Base-by-base conservation (phyloP, 2,797 vertebrate species). In the Anolis apletophallus region DNA sequence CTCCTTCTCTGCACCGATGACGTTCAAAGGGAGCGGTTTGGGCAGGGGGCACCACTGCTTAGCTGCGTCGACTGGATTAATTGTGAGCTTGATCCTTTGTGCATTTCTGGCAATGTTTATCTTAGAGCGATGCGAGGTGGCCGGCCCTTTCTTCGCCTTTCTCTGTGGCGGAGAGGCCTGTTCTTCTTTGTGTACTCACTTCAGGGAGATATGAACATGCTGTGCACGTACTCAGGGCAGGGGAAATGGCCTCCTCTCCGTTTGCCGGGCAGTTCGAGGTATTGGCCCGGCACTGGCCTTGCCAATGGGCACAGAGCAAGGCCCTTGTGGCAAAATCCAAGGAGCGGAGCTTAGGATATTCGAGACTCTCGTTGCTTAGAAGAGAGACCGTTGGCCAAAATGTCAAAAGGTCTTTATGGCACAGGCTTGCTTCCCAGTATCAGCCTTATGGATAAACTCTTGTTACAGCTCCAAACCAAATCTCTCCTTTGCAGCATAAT, bases 91-190 rank as follows among this genome's bases (percentile, higher is more conserved):
- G 89, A 90, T 80, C 80, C 83, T 85, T 80, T 80, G 64, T 86
- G 85, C 14, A 68, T 84, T 91, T 89, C 78, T 90, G 68, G 69
- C 80, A 84, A 2, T 90, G 75, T 91, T 94, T 94, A 82, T 88
- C 80, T 86, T 68, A 50, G 61, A 77, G 87, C 36, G 69, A 86
- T 29, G 19, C 57, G 50, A 10, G 59, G 61, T 26, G 19, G 7
- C 32, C 72, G 7, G 55, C 55, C 75, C 32, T 77, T 76, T 23
- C 67, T 36, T 64, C 1, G 17, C 16, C 26, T 29, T 68, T 36
- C 74, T 77, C 32, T 26, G 12, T 54, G 13, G 54, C 54, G 1
- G 55, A 83, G 87, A 87, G 81, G 74, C 57, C 0, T 29, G 89
- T 40, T 85, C 72, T 87, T 81, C 40, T 52, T 64, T 64, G 80